phyloP scores from a whole-genome alignment of 2,113 vertebrate genomes.

The Psilopsiagon aymara region DNA sequence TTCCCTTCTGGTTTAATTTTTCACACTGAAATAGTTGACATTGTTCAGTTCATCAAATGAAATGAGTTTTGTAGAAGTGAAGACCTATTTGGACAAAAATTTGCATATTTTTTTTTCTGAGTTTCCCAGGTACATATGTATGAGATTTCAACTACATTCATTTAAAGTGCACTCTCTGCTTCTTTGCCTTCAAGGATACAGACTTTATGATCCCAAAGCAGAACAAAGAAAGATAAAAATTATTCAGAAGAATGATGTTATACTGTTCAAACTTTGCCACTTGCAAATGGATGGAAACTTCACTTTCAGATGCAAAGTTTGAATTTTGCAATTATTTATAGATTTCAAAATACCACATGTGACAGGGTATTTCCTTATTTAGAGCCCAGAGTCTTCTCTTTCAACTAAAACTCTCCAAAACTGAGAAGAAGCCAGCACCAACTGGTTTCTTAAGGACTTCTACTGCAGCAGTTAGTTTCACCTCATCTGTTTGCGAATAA shows the following conservation, averaged over 20 bases:
- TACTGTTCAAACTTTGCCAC: not conserved
- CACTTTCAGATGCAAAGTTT: not conserved
- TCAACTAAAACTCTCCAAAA: not conserved
- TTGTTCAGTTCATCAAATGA: not conserved
- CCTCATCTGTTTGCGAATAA: not conserved
- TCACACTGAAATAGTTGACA: not conserved
- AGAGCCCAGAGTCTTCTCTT: not conserved
- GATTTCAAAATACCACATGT: conserved; percentile 46
- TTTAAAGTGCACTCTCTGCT: not conserved
- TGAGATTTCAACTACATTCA: not conserved
- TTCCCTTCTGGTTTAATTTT: not conserved
- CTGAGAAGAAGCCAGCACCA: not conserved
- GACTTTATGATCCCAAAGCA: not conserved
- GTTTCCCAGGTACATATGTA: not conserved
- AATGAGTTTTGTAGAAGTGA: not conserved
- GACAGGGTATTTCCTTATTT: conserved; percentile 63
- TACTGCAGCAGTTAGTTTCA: not conserved
- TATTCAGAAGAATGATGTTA: not conserved
- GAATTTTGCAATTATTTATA: conserved; percentile 8
- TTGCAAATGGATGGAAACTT: not conserved
- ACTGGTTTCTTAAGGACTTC: not conserved
- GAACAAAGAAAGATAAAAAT: not conserved
- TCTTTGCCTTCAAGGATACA: not conserved
- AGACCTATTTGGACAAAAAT: not conserved
- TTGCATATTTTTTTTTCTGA: not conserved